These are phyloP conservation scores for Strigamia crassipes DNA, from an alignment of 2,888 invertebrate genomes.

Conservation along the genomic window DNA sequence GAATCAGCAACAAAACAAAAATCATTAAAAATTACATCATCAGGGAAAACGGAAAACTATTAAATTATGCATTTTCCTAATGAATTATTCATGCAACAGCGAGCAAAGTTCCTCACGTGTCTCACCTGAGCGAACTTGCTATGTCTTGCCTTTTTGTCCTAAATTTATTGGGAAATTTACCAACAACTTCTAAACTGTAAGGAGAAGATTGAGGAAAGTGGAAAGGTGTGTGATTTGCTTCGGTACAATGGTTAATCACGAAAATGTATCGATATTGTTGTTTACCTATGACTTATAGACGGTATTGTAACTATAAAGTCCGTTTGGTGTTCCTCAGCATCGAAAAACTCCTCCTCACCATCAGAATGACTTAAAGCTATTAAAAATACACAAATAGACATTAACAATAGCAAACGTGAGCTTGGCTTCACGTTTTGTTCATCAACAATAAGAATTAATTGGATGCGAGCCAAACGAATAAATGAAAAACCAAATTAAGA, in stretches of 20 bases:
- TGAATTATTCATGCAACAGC: not conserved
- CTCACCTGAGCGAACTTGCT: constrained; percentile 11
- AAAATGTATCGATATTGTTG: not conserved
- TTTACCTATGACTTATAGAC: constrained; percentile 55
- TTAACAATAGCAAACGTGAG: too few relatives aligned
- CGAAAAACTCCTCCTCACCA: constrained; percentile 69
- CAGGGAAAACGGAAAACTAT: not conserved
- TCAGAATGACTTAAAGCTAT: constrained; percentile 62
- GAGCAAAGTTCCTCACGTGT: not conserved
- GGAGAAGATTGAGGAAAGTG: not conserved
- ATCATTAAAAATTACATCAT: not conserved
- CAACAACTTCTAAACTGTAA: constrained; percentile 32
- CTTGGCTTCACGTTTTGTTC: too few relatives aligned
- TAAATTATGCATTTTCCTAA: too few relatives aligned
- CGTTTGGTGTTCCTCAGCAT: constrained; percentile 63
- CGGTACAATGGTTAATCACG: too few relatives aligned
- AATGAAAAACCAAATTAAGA: too few relatives aligned
- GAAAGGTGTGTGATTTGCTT: not conserved
- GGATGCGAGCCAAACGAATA: too few relatives aligned
- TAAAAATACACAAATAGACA: constrained; percentile 43
- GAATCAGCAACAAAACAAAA: not conserved
- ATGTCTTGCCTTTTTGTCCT: constrained; percentile 12
- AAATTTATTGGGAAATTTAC: constrained; percentile 16
- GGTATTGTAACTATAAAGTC: constrained; percentile 59
- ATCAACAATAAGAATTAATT: too few relatives aligned